Evolutionary conservation across 2,888 invertebrate species (phyloP).

Genomic region (Rhagium mordax): DNA sequence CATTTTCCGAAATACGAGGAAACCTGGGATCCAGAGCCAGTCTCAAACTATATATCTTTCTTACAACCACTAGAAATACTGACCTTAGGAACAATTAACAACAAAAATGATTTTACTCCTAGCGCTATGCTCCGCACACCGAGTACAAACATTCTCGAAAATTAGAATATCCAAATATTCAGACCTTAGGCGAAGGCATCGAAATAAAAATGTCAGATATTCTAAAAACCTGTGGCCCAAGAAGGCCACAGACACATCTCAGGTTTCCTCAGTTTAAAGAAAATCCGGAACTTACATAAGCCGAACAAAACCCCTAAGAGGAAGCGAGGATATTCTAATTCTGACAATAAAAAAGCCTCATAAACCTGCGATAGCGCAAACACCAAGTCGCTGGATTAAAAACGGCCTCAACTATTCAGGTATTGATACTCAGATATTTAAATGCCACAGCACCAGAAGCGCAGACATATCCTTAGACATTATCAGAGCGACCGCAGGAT

Average conservation of each 20-base stretch:
- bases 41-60: neutral
- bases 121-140: constrained; percentile 1
- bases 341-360: neutral
- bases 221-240: neutral
- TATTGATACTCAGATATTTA: neutral
- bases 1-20: neutral
- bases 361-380: neutral
- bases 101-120: constrained; percentile 15
- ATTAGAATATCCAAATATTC: constrained; percentile 18
- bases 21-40: neutral
- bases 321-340: neutral
- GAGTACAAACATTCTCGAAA: constrained; percentile 16
- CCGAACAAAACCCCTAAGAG: neutral
- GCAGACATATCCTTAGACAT: neutral
- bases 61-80: neutral
- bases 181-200: neutral
- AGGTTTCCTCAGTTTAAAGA: neutral
- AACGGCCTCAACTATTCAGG: neutral
- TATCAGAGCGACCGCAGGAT: neutral
- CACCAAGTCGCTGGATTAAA: neutral
- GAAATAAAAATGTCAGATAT: neutral
- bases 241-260: neutral
- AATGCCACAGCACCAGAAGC: neutral
- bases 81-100: neutral
- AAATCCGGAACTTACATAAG: too few relatives aligned